Base-by-base conservation (phyloP, 30 jellyfish, hydroid and myxozoan species). In the Aurelia sp. region DNA sequence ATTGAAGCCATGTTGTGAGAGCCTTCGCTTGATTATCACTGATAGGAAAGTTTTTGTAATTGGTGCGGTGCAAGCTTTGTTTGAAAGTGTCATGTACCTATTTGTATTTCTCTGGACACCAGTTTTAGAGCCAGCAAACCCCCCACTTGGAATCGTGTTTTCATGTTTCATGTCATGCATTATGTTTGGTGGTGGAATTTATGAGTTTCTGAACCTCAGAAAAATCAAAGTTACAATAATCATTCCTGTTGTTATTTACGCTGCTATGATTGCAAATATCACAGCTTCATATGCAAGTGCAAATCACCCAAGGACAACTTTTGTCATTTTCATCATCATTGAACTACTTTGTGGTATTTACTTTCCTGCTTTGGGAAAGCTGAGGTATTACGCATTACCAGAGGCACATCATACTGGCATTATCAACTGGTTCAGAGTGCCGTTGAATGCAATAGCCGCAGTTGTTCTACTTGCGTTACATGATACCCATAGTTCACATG, bases 81-180 rank as follows among this genome's bases (percentile, higher is more conserved):
- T 95, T 81, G 99, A 95, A 57, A 89, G 99, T 76, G 97, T 90
- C 51, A 95, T 95, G 97, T 95, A 89, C 69, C 83, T 95, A 12
- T 95, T 95, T 90, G 97, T 90, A 67, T 95, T 95, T 76, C 73
- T 90, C 18, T 95, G 99, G 99, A 95, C 99, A 63, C 97, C 99
- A 4, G 97, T 95, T 41, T 81, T 95, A 51, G 91, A 80, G 74
- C 96, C 96, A 55, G 97, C 97, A 23, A 62, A 85, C 11, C 99
- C 98, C 17, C 98, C 98, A 16, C 84, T 95, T 13, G 99, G 99
- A 13, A 87, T 95, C 31, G 97, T 95, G 20, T 95, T 95, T 69
- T 71, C 98, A 27, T 86, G 96, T 52, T 95, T 95, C 72, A 95
- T 95, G 99, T 90, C 96, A 2, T 86, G 97, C 19, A 89, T 90